Conservation (phyloP, 64 coral and sea anemone genomes). For the Dendrophyllia cribrosa region DNA sequence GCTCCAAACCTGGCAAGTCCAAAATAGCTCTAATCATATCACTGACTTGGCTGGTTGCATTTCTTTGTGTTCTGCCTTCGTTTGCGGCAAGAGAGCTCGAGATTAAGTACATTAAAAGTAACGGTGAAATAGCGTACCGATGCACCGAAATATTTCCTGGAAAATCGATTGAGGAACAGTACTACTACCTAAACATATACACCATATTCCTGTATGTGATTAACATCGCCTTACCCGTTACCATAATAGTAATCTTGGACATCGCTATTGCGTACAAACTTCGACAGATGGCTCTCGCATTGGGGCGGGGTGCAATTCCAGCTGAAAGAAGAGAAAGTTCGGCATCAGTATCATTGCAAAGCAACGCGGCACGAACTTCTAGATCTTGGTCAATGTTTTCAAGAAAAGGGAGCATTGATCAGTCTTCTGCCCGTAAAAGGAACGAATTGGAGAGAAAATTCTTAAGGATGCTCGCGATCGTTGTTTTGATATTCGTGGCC, state of each 20-base stretch:
- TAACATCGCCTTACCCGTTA: constrained; percentile 53
- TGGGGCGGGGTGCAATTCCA: neutral
- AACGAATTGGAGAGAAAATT: constrained; percentile 69
- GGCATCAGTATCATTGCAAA: neutral
- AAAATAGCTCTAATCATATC: constrained; percentile 38
- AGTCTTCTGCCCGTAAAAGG: constrained; percentile 19
- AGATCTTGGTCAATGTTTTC: neutral
- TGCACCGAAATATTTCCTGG: constrained; percentile 47
- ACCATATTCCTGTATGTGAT: constrained; percentile 55
- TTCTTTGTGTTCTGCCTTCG: constrained; percentile 66
- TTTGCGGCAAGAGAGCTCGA: constrained; percentile 38
- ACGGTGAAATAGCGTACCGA: neutral
- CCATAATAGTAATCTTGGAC: constrained; percentile 49
- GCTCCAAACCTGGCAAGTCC: neutral
- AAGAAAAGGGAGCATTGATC: constrained; percentile 12
- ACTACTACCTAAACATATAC: constrained; percentile 32
- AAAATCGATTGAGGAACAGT: neutral
- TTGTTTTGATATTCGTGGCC: constrained; percentile 62
- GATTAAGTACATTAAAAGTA: neutral
- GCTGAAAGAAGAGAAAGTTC: constrained; percentile 9
- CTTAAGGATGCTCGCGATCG: constrained; percentile 51
- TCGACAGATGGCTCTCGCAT: constrained; percentile 14
- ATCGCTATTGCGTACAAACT: constrained; percentile 62
- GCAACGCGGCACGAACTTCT: neutral
- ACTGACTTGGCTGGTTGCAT: constrained; percentile 61